phyloP scores from a whole-genome alignment of 2,113 vertebrate genomes.

The Oceanodroma tethys region DNA sequence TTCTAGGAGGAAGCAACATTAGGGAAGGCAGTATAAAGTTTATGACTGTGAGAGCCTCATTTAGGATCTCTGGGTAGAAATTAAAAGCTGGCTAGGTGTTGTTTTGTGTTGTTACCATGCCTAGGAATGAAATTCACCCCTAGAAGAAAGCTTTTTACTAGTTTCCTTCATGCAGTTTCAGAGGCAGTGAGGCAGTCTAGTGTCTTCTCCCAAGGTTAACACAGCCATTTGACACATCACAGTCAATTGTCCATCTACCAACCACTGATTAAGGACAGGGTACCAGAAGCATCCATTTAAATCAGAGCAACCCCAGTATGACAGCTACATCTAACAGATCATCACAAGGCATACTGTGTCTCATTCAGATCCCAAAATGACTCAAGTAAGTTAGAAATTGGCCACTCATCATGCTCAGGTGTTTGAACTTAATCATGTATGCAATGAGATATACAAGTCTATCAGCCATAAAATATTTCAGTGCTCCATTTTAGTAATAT shows the following conservation, averaged over 20 bases:
- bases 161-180: not conserved
- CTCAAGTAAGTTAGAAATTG: not conserved
- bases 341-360: not conserved
- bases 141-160: not conserved
- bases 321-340: not conserved
- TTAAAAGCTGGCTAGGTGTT: not conserved
- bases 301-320: not conserved
- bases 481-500: not conserved
- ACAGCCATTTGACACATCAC: not conserved
- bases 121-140: not conserved
- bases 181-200: not conserved
- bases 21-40: not conserved
- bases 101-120: not conserved
- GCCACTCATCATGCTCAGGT: not conserved
- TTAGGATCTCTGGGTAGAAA: not conserved
- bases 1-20: not conserved
- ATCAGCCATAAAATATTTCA: not conserved
- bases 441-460: not conserved
- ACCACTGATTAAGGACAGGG: not conserved
- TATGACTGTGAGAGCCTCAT: not conserved
- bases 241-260: not conserved
- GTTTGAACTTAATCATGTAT: not conserved
- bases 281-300: not conserved
- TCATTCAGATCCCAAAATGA: not conserved
- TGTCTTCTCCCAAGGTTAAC: slow-evolving; percentile 12